These are phyloP conservation scores for Acrocephalus scirpaceus DNA, from an alignment of 2,797 vertebrate genomes.

Conservation along the genomic window DNA sequence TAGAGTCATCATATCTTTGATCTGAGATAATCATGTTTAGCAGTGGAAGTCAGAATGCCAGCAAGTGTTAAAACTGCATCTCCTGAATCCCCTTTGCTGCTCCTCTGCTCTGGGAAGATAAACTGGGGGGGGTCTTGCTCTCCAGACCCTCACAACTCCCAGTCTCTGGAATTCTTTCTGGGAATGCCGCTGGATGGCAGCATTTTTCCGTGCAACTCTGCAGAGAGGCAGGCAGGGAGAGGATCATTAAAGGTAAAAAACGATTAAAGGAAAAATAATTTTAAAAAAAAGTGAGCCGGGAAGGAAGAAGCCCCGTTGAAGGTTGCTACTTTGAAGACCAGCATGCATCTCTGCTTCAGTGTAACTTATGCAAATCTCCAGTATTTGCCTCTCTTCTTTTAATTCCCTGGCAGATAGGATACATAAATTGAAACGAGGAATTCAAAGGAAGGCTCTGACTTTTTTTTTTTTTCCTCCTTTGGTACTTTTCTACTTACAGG, in stretches of 20 bases:
- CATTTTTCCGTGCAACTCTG: slow-evolving; percentile 29
- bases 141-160: not conserved
- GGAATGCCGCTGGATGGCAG: slow-evolving; percentile 67
- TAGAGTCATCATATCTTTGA: not conserved
- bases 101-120: not conserved
- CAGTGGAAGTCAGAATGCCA: not conserved
- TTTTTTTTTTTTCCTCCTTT: not conserved
- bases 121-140: not conserved
- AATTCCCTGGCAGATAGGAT: not conserved
- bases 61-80: not conserved
- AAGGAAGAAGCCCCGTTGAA: not conserved
- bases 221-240: not conserved
- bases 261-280: no score
- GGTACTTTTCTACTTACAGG: not conserved
- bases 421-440: not conserved
- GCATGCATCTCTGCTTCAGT: not conserved
- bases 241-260: not conserved
- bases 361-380: slow-evolving; percentile 6
- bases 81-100: not conserved
- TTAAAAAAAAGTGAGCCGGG: not conserved
- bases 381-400: not conserved
- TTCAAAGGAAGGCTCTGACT: not conserved
- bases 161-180: not conserved
- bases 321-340: not conserved
- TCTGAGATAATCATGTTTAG: not conserved